phyloP scores from a whole-genome alignment of 2,797 vertebrate genomes.

The Avahi laniger region DNA sequence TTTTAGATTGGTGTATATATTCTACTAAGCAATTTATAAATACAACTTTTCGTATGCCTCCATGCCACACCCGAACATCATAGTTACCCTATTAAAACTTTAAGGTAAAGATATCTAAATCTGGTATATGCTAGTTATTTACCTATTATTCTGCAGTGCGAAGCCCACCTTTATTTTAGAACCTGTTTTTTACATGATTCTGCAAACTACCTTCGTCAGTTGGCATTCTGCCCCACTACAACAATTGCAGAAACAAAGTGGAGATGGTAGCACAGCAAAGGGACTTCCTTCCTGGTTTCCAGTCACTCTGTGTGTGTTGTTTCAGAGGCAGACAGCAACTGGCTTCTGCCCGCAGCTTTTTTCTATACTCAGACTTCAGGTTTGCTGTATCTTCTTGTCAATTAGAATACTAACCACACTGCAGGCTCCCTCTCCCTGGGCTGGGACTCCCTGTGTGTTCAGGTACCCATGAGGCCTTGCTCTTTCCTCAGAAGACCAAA shows the following conservation, averaged over 20 bases:
- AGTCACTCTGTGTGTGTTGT: neutral
- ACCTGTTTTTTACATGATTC: neutral
- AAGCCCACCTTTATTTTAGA: neutral
- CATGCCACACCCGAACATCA: neutral
- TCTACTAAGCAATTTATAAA: neutral
- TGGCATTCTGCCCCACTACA: neutral
- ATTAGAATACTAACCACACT: neutral
- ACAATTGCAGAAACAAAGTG: neutral
- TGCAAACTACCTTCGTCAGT: neutral
- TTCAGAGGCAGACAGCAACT: neutral
- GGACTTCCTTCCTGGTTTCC: neutral
- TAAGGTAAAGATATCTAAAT: neutral
- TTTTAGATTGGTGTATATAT: neutral
- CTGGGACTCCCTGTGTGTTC: fast-evolving
- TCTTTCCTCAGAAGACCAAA: neutral
- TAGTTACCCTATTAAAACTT: neutral
- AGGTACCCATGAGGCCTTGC: fast-evolving
- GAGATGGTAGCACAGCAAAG: neutral
- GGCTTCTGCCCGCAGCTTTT: neutral
- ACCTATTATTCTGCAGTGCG: neutral
- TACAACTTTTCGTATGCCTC: neutral
- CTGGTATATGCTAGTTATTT: neutral
- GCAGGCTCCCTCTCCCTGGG: fast-evolving
- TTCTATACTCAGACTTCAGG: neutral
- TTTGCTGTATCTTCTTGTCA: neutral